Evolutionary conservation across 2,888 invertebrate genomes (phyloP), one percentile per base, ranked within the genome.

Genomic region (Macrophya alboannulata): DNA sequence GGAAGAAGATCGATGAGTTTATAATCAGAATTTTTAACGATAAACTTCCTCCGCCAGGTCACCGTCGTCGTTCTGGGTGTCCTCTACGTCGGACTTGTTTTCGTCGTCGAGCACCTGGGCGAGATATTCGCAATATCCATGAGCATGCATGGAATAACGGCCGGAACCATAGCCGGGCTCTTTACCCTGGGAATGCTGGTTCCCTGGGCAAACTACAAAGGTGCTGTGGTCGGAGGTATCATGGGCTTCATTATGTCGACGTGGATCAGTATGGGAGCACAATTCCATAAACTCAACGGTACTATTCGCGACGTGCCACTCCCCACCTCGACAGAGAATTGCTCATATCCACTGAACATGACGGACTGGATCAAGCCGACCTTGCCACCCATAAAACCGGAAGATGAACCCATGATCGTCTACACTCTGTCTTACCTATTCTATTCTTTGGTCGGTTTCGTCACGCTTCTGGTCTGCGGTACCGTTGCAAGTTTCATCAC

Each of bases 341-440:
- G 92, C 76, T n/a, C 87, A 0, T 88, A 86, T 85, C 88, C 89
- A 0, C 59, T 89, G n/a, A 91, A 91, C 74, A 88, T 89, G 55
- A 90, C 90, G 8, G 17, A 87, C 5, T 43, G 72, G 37, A 55
- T 76, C 4, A 37, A 86, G 37, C 62, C 84, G 0, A 82, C 59
- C 17, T 12, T 8, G 15, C 72, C 87, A 10, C 59, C 86, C 1
- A 12, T 85, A 51, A 40, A 68, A 10, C 72, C 86, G 4, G 87
- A 89, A 0, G 93, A 94, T 1, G 91, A 93, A 51, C 91, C 93
- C 3, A 94, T 95, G 86, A 94, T 95, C 51, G 92, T 97, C 5
- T 97, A 96, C 92, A 94, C 95, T 21, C 94, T 97, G 85, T 96
- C 96, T 0, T 96, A 96, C 92, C 95, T 96, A 87, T 97, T 96